phyloP scores from a whole-genome alignment of 2,888 invertebrate genomes.

The Dryococelus australis region DNA sequence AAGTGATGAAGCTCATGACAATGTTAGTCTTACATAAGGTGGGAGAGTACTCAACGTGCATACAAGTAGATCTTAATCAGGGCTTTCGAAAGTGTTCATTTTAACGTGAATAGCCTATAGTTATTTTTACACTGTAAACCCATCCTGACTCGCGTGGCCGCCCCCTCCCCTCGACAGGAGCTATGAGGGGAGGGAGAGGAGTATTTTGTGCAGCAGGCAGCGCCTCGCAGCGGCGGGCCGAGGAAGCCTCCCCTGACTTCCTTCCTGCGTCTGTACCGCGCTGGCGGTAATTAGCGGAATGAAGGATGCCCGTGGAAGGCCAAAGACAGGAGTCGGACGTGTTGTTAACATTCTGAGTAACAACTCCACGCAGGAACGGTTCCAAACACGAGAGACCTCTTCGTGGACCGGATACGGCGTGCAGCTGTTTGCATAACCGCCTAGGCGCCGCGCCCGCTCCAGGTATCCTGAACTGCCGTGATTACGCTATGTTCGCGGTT shows the following conservation, averaged over 20 bases:
- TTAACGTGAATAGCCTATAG: too few species aligned
- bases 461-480: too few species aligned
- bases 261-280: constrained; percentile 4
- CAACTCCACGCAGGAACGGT: constrained; percentile 27
- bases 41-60: too few species aligned
- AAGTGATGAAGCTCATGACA: too few species aligned
- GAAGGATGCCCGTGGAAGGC: background rate
- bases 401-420: background rate
- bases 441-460: background rate
- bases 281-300: background rate
- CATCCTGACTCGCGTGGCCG: too few species aligned
- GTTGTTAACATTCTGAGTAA: constrained; percentile 38
- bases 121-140: too few species aligned
- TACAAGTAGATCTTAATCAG: too few species aligned
- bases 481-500: too few species aligned
- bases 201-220: background rate
- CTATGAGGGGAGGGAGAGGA: too few species aligned
- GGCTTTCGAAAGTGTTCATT: too few species aligned
- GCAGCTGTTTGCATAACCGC: background rate
- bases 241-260: background rate
- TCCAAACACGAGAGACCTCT: background rate
- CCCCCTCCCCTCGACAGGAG: too few species aligned
- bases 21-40: too few species aligned
- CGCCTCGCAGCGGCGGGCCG: background rate
- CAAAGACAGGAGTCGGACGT: constrained; percentile 34